These are phyloP conservation scores for Drosophila vallismaia DNA, from an alignment of 2,888 invertebrate species.

Conservation along the genomic window DNA sequence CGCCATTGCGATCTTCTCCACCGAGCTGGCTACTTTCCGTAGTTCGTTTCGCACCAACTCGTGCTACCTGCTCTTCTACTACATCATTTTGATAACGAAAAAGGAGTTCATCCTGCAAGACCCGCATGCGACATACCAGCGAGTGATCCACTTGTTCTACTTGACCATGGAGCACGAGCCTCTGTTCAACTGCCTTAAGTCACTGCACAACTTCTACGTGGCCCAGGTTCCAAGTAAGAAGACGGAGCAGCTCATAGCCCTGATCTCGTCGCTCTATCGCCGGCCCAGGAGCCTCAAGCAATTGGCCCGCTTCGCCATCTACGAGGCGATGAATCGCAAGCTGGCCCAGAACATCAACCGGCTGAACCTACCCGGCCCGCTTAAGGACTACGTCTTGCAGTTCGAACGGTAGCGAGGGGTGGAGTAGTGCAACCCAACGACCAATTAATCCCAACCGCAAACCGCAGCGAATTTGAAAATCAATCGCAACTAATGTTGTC, in stretches of 20 bases:
- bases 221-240: conserved; percentile 87
- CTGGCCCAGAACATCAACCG: conserved; percentile 88
- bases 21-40: conserved; percentile 83
- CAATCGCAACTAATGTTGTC: conserved; percentile 58
- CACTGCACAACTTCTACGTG: conserved; percentile 87
- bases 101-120: conserved; percentile 87
- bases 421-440: conserved; percentile 41
- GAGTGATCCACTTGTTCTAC: conserved; percentile 88
- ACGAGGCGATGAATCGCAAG: conserved; percentile 87
- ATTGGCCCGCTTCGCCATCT: conserved; percentile 88
- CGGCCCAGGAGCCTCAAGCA: conserved; percentile 89
- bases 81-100: conserved; percentile 88
- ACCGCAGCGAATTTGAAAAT: conserved; percentile 52
- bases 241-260: conserved; percentile 86
- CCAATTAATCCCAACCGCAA: conserved; percentile 47
- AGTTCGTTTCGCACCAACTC: conserved; percentile 84
- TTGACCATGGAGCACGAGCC: conserved; percentile 88
- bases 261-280: conserved; percentile 87
- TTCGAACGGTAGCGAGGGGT: conserved; percentile 85
- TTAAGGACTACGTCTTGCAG: conserved; percentile 89
- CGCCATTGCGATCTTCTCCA: conserved; percentile 83
- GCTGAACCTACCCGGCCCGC: conserved; percentile 87
- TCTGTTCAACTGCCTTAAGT: conserved; percentile 88
- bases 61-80: conserved; percentile 88
- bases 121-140: conserved; percentile 87